Percentiles rank a stretch among this genome's conserved stretches.
These are phyloP conservation scores for Phrynocephalus versicolor DNA, from an alignment of 2,113 vertebrate species.

Conservation along the genomic window DNA sequence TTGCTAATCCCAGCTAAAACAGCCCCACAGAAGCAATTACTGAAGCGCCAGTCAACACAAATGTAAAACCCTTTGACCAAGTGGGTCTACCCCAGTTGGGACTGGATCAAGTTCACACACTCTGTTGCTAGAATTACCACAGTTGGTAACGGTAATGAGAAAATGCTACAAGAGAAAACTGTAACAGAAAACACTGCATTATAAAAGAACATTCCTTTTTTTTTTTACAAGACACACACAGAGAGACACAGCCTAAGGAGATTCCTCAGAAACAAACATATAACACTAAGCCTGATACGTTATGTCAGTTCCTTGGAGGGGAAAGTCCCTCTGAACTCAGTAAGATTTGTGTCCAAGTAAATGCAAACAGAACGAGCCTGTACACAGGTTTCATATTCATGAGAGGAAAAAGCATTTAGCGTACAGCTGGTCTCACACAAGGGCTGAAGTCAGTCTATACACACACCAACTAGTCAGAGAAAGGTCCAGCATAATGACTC, in stretches of 20 bases:
- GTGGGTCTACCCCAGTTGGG: no score
- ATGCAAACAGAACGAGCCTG: not conserved
- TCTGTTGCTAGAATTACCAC: not conserved
- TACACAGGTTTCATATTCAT: not conserved
- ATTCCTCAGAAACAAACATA: not conserved
- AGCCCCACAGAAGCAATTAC: not conserved
- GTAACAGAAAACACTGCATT: not conserved
- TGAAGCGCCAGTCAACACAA: no score
- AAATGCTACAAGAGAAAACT: not conserved
- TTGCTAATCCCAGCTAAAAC: not conserved
- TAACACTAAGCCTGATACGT: not conserved
- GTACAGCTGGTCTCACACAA: conserved; percentile 2
- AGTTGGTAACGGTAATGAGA: not conserved
- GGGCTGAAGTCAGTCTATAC: not conserved
- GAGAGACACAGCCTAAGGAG: not conserved
- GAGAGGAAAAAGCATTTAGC: not conserved
- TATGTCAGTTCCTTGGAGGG: not conserved
- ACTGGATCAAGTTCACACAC: not conserved
- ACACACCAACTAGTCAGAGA: not conserved
- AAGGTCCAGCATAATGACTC: not conserved
- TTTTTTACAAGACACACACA: no score
- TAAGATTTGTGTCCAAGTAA: not conserved
- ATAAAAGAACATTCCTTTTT: not conserved
- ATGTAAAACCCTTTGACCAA: not conserved
- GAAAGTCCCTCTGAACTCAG: not conserved